Percentiles rank a stretch among this genome's conserved stretches.
Evolutionary conservation across 2,797 vertebrate genomes (phyloP).

Genomic region (Alosa sapidissima): DNA sequence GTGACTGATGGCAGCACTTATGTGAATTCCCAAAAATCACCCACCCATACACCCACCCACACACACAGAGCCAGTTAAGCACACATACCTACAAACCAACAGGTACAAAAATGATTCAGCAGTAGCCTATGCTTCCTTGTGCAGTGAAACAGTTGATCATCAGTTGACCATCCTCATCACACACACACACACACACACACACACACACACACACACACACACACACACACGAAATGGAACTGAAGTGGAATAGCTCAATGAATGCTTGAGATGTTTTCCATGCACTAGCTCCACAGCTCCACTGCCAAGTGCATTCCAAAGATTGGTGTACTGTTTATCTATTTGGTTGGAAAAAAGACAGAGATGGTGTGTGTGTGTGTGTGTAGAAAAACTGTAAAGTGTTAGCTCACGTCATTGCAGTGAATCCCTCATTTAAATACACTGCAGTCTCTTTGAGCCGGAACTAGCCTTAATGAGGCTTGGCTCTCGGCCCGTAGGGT

Average conservation of each 20-base stretch:
- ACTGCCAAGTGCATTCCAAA: neutral
- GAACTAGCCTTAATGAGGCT: constrained; percentile 58
- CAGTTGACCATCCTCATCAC: neutral
- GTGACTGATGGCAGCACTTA: neutral
- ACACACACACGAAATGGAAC: neutral
- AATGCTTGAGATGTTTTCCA: constrained; percentile 17
- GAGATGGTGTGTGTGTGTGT: constrained; percentile 16
- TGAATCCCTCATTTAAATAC: constrained; percentile 57
- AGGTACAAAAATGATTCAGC: too few relatives aligned
- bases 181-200: neutral
- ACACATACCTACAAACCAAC: too few relatives aligned
- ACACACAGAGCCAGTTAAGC: neutral
- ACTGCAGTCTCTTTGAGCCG: constrained; percentile 66
- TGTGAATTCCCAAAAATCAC: neutral
- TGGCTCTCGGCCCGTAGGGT: constrained; percentile 67
- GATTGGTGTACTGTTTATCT: constrained; percentile 32
- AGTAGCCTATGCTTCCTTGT: too few relatives aligned
- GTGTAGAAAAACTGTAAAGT: constrained; percentile 15
- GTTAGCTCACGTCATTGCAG: constrained; percentile 47
- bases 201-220: neutral
- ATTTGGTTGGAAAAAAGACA: neutral
- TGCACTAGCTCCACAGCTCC: neutral
- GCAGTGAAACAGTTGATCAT: neutral
- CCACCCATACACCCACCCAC: neutral
- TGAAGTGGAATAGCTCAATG: neutral